Conservation (phyloP, 23 tunicate genomes). For the Phallusia fumigata region DNA sequence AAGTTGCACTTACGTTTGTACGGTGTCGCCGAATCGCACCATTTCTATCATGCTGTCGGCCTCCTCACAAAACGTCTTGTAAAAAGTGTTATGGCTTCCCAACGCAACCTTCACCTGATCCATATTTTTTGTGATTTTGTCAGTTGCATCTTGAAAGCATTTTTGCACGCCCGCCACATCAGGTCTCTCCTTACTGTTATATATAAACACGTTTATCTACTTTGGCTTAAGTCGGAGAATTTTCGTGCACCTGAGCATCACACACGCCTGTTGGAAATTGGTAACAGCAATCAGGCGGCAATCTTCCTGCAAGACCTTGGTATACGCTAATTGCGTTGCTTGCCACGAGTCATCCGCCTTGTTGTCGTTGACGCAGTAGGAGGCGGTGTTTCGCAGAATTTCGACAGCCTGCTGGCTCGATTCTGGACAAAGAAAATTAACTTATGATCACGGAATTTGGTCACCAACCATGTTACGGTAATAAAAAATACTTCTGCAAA, state of each 20-base stretch:
- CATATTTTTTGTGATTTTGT: not conserved
- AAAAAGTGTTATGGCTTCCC: not conserved
- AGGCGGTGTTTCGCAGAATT: not conserved
- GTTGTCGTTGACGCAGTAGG: not conserved
- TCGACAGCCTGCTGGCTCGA: not conserved
- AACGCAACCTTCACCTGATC: not conserved
- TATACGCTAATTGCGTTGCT: not conserved
- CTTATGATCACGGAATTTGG: no score
- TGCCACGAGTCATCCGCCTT: not conserved
- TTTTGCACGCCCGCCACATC: not conserved
- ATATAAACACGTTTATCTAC: no score
- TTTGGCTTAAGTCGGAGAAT: no score
- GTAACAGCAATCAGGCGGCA: not conserved
- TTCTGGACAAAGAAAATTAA: not conserved
- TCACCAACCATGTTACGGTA: no score
- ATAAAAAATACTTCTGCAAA: no score
- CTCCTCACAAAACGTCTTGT: not conserved
- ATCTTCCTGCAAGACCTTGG: not conserved
- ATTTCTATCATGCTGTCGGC: not conserved
- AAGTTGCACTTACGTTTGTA: not conserved
- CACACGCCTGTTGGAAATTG: no score
- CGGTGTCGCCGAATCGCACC: not conserved
- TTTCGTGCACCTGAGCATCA: no score
- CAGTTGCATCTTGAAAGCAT: constrained; percentile 4
- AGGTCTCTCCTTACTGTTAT: not conserved